phyloP scores from a whole-genome alignment of 2,113 vertebrate genomes.

The Sebastes schlegelii region DNA sequence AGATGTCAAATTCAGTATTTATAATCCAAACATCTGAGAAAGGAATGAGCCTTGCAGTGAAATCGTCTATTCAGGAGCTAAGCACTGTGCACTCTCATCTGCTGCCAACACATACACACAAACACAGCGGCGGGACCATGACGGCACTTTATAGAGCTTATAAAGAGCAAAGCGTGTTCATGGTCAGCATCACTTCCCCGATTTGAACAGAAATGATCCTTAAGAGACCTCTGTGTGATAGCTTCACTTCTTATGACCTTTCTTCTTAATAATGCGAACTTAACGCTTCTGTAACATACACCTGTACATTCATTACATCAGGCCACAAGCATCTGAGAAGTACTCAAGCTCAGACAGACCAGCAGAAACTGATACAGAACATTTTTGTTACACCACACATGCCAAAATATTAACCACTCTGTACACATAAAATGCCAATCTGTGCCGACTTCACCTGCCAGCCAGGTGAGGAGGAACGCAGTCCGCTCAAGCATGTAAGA shows the following conservation, averaged over 20 bases:
- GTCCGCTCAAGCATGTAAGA: conserved; percentile 9
- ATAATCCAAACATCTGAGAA: conserved; percentile 76
- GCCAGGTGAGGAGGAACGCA: conserved; percentile 30
- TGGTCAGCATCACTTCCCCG: conserved; percentile 30
- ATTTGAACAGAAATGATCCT: conserved; percentile 25
- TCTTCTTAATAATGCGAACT: conserved; percentile 3
- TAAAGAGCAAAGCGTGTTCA: conserved; percentile 38
- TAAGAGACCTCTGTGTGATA: conserved; percentile 4
- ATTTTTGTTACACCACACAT: conserved; percentile 9
- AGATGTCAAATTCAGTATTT: conserved; percentile 61
- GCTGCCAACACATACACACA: conserved; percentile 55
- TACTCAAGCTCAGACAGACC: conserved; percentile 30
- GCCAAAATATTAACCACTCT: conserved; percentile 13
- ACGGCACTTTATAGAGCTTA: conserved; percentile 28
- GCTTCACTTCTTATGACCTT: background rate
- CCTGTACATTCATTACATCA: conserved; percentile 44
- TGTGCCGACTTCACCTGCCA: conserved; percentile 30
- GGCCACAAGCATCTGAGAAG: conserved; percentile 19
- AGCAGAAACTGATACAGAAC: conserved; percentile 23
- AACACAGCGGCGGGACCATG: conserved; percentile 38
- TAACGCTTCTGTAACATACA: conserved; percentile 27
- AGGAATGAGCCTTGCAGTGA: conserved; percentile 58
- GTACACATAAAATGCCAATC: conserved; percentile 18
- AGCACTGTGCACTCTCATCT: conserved; percentile 54
- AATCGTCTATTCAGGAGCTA: conserved; percentile 51